Base-by-base conservation (phyloP, 2,797 vertebrate species). In the Crocodylus rhombifer region DNA sequence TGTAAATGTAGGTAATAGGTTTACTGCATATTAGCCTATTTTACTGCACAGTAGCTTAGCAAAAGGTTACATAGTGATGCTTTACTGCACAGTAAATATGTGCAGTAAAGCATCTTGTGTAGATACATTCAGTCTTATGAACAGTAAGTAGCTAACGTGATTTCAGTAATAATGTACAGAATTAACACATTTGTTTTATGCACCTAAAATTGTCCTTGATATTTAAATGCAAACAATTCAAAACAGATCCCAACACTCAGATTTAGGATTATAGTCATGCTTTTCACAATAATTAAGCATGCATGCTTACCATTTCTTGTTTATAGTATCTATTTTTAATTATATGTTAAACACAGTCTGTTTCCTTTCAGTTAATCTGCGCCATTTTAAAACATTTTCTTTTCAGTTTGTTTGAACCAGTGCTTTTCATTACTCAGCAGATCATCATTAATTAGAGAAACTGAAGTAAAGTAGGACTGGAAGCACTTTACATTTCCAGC, bases 221-320 rank as follows among this genome's bases (percentile, higher is more conserved):
- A 6, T 76, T 96, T 94, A 91, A 96, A 97, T 17, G 36, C 96
- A 93, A 96, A 97, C 96, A 90, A 96, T 95, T 96, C 55, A 97
- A 82, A 88, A 42, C 57, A 64, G 92, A 88, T 84, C 79, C 80
- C 33, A 87, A 42, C 30, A 18, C 14, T 95, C 56, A 61, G 16
- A 90, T 87, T 90, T 91, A 88, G 58, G 28, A 94, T 94, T 87
- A 76, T 18, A 60, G 13, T 89, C 28, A 26, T 73, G 56, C 6
- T 78, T 95, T 80, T 90, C 73, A 56, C 61, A 82, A 80, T 92
- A 96, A 95, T 95, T 95, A 95, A 95, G 90, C 78, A 89, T 61
- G 28, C 73, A 91, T 83, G 57, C 73, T 91, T 92, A 92, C 61
- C 23, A 88, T 73, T 88, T 56, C 93, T 92, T 95, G 93, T 94